Base-by-base conservation (phyloP, 2,797 vertebrate species). In the Cynopterus sphinx region DNA sequence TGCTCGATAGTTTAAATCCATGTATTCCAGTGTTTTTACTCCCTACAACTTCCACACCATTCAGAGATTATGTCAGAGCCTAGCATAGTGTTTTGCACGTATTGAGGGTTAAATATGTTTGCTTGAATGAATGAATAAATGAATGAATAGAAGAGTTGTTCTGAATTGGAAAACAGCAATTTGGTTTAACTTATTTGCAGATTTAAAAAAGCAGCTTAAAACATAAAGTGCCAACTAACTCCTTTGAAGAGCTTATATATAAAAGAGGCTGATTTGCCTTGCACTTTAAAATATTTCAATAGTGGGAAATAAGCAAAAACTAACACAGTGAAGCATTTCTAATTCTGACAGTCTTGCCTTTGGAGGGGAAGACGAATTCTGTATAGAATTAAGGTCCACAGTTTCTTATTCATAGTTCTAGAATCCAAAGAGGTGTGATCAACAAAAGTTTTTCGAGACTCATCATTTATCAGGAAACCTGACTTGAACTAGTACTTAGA, bases 121-220 rank as follows among this genome's bases (percentile, higher is more conserved):
- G 31, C 26, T 94, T 61, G 43, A 73, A 74, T 63, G 79, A 88
- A 83, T 79, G 53, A 82, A 49, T 31, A 28, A 61, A 33, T 89
- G 21, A 90, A 55, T 65, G 53, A 91, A 70, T 19, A 4, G 43
- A 93, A 71, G 13, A 26, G 22, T 81, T 70, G 26, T 31, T 85
- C 59, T 79, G 31, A 28, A 26, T 43, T 74, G 22, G 73, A 94
- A 95, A 71, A 67, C 21, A 84, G 49, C 51, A 57, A 17, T 79
- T 90, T 93, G 33, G 24, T 85, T 77, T 94, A 59, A 49, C 26
- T 16, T 87, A 75, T 73, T 68, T 85, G 26, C 43, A 93, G 39
- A 82, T 92, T 51, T 87, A 89, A 85, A 49, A 85, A 93, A 65
- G 3, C 68, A 94, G 55, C 43, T 95, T 91, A 94, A 89, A 95